Percentiles rank a stretch among this genome's conserved stretches.
These are phyloP conservation scores for Anticlea derivata DNA, from an alignment of 2,888 invertebrate species.

Conservation along the genomic window DNA sequence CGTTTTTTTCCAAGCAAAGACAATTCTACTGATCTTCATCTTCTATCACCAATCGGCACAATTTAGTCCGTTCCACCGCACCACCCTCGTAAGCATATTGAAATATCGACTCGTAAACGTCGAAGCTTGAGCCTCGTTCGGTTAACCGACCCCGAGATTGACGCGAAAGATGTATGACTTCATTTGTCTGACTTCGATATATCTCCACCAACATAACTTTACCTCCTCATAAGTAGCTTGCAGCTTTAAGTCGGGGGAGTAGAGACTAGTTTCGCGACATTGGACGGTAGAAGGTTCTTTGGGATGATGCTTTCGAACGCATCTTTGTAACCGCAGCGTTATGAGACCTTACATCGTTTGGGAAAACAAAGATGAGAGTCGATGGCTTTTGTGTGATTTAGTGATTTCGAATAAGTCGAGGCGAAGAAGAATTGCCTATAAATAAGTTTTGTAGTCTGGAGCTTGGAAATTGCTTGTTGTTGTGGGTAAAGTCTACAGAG, in stretches of 20 bases:
- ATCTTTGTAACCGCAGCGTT: constrained; percentile 71
- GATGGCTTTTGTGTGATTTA: constrained; percentile 70
- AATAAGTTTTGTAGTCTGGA: constrained; percentile 26
- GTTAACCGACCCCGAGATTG: constrained; percentile 72
- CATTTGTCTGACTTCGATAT: constrained; percentile 80
- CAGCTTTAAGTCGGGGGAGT: constrained; percentile 14
- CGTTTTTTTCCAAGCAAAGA: not conserved
- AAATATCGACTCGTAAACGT: constrained; percentile 80
- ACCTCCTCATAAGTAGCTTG: constrained; percentile 6
- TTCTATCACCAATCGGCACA: constrained; percentile 15
- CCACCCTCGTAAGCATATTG: constrained; percentile 79
- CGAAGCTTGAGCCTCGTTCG: constrained; percentile 64
- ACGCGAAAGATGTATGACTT: constrained; percentile 75
- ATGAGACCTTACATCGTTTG: constrained; percentile 69
- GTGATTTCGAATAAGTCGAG: constrained; percentile 32
- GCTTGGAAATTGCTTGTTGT: constrained; percentile 19
- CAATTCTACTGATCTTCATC: constrained; percentile 7
- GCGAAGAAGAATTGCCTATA: constrained; percentile 27
- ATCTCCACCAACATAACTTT: constrained; percentile 51
- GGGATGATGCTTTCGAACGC: constrained; percentile 53
- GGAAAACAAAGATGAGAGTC: constrained; percentile 77
- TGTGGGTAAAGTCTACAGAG: constrained; percentile 17
- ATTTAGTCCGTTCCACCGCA: constrained; percentile 30
- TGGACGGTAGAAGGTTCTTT: constrained; percentile 24
- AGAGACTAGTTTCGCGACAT: constrained; percentile 38